Conservation (phyloP, 1,140 invertebrate species). For the Anoplophora glabripennis region DNA sequence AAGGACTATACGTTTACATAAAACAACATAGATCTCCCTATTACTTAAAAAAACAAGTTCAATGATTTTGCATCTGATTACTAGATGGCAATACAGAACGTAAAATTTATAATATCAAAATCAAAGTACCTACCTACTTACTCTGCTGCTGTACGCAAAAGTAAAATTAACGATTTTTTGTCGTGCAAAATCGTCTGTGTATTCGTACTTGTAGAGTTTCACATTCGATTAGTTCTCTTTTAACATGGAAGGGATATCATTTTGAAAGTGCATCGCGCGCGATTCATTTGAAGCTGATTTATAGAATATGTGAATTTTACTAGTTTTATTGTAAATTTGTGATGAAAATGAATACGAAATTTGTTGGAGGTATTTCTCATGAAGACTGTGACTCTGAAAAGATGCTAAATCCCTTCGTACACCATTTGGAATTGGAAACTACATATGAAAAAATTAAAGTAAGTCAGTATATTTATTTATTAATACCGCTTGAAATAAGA, state of each 20-base stretch:
- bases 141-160: slow-evolving; percentile 18
- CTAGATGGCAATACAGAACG: background rate
- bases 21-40: too few species aligned
- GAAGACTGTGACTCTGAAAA: slow-evolving; percentile 47
- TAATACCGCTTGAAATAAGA: background rate
- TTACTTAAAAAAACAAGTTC: too few species aligned
- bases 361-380: slow-evolving; percentile 36
- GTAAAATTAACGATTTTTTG: slow-evolving; percentile 24
- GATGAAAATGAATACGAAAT: slow-evolving; percentile 38
- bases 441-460: slow-evolving; percentile 85
- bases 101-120: background rate
- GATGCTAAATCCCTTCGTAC: slow-evolving; percentile 78
- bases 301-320: background rate
- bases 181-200: slow-evolving; percentile 6
- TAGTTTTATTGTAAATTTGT: background rate
- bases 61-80: too few species aligned
- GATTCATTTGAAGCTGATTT: slow-evolving; percentile 3
- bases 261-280: slow-evolving; percentile 25
- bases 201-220: slow-evolving; percentile 5
- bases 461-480: slow-evolving; percentile 42
- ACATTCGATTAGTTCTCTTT: slow-evolving; percentile 23
- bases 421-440: slow-evolving; percentile 77
- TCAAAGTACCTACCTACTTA: background rate
- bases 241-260: slow-evolving; percentile 21
- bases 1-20: too few species aligned